These are phyloP conservation scores for Athalia cordata DNA, from an alignment of 2,888 invertebrate genomes.

Conservation along the genomic window DNA sequence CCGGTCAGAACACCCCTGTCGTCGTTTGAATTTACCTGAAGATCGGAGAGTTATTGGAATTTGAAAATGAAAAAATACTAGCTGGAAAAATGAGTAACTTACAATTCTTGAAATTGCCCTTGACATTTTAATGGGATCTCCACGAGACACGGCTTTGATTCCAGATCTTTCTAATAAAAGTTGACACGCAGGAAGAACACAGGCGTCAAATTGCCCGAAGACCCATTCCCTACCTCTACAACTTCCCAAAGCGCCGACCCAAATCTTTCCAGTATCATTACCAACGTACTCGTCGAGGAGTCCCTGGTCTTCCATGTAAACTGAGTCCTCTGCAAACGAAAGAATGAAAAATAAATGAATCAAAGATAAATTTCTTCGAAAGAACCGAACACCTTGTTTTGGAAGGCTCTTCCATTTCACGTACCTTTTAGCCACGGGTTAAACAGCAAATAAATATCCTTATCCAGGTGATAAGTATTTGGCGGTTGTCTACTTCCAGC, in stretches of 20 bases:
- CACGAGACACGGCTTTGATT: constrained; percentile 74
- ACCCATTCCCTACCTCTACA: constrained; percentile 88
- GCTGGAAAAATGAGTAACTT: constrained; percentile 55
- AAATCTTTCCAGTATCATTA: constrained; percentile 89
- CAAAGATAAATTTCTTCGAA: not conserved
- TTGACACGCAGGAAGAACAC: constrained; percentile 82
- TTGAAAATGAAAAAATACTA: not conserved
- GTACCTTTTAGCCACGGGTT: constrained; percentile 90
- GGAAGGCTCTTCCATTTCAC: constrained; percentile 46
- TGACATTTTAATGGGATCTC: constrained; percentile 82
- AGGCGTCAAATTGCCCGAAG: constrained; percentile 87
- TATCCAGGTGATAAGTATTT: constrained; percentile 77
- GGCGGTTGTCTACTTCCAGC: constrained; percentile 71
- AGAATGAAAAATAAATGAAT: not conserved
- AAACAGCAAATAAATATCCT: constrained; percentile 85
- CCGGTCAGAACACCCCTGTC: constrained; percentile 84
- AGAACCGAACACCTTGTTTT: too few species aligned
- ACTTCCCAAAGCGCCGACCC: constrained; percentile 85
- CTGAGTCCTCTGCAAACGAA: constrained; percentile 80
- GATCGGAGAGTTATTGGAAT: not conserved
- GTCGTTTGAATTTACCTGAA: constrained; percentile 82
- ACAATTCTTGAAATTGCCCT: constrained; percentile 84
- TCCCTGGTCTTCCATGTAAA: constrained; percentile 83
- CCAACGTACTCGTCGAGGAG: constrained; percentile 85
- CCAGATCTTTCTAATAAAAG: constrained; percentile 82